These are phyloP conservation scores for Mercenaria mercenaria DNA, from an alignment of 1,140 invertebrate genomes.

Conservation along the genomic window DNA sequence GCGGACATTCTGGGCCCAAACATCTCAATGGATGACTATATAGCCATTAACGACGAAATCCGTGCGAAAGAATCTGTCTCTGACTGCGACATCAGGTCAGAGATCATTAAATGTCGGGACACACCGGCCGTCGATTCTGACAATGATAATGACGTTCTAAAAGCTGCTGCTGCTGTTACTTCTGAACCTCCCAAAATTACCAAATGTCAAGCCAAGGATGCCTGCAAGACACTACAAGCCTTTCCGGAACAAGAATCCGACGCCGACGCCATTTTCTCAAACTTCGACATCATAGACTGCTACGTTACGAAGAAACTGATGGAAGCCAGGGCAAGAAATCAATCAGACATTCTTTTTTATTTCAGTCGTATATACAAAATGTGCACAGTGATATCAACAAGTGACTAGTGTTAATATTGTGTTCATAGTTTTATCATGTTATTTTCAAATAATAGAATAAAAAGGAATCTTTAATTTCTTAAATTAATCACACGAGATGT, in stretches of 20 bases:
- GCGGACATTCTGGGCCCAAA: background rate
- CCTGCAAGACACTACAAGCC: background rate
- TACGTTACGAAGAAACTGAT: background rate
- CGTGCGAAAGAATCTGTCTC: background rate
- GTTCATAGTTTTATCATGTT: no score
- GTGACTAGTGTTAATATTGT: no score
- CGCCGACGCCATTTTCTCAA: conserved; percentile 7
- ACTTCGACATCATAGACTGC: background rate
- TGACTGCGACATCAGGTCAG: no score
- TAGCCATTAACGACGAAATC: conserved; percentile 5
- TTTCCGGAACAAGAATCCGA: background rate
- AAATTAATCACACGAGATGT: no score
- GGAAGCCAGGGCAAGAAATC: no score
- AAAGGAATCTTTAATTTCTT: no score
- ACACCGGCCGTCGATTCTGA: background rate
- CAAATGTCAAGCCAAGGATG: background rate
- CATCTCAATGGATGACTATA: background rate
- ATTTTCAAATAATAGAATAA: no score
- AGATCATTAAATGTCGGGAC: background rate
- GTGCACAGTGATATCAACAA: no score
- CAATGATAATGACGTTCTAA: background rate
- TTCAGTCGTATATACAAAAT: no score
- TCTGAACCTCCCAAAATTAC: background rate
- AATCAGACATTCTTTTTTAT: no score
- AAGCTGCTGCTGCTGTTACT: no score